phyloP scores from a whole-genome alignment of 2,888 invertebrate genomes.

The Diadromus collaris region DNA sequence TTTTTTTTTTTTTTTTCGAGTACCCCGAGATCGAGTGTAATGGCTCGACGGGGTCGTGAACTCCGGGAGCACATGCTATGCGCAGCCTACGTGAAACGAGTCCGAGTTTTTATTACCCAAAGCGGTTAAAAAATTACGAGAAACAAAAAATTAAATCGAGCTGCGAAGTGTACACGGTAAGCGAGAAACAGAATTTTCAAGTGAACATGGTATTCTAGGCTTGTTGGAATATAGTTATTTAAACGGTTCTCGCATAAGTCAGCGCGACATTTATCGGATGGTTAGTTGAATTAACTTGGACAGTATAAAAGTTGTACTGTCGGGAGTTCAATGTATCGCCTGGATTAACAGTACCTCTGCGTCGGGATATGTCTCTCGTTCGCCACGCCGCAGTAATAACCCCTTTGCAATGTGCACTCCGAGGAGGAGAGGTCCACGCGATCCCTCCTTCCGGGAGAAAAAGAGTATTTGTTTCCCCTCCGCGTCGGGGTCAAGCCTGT shows the following conservation, averaged over 20 bases:
- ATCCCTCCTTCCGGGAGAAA: conserved; percentile 19
- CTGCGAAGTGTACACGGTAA: neutral
- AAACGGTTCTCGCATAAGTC: neutral
- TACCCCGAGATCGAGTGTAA: conserved; percentile 44
- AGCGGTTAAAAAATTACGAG: neutral
- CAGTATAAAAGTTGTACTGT: neutral
- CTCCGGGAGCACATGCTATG: conserved; percentile 23
- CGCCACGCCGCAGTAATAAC: neutral
- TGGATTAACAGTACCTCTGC: neutral
- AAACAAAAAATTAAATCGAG: conserved; percentile 6
- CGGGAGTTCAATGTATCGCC: conserved; percentile 12
- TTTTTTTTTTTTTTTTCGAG: neutral
- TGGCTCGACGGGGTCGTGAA: conserved; percentile 49
- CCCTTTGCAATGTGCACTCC: neutral
- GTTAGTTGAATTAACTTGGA: conserved; percentile 14
- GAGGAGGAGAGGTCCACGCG: conserved; percentile 8
- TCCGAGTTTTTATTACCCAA: conserved; percentile 43
- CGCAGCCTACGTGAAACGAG: conserved; percentile 47
- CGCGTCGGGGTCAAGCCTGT: conserved; percentile 65
- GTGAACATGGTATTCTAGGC: neutral
- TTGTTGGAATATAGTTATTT: neutral
- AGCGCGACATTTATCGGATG: conserved; percentile 12
- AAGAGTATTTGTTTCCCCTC: conserved; percentile 64
- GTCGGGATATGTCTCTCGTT: neutral
- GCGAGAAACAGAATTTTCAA: too few relatives aligned